A percentile compares a stretch with the other conserved stretches of the same genome.
These are phyloP conservation scores for Toxotes jaculatrix DNA, from an alignment of 2,113 vertebrate genomes.

Conservation along the genomic window DNA sequence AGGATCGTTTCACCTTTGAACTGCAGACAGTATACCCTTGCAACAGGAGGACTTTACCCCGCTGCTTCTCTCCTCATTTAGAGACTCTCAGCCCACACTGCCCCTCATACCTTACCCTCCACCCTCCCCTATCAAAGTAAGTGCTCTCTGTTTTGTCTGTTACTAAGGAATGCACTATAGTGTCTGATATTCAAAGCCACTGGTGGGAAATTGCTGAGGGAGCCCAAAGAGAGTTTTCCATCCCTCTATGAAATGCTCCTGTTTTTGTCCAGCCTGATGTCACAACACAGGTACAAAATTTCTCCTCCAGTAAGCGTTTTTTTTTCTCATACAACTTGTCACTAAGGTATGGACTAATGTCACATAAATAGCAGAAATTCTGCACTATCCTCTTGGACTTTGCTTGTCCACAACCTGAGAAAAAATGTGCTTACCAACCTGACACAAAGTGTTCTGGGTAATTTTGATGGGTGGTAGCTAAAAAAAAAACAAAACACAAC, in stretches of 20 bases:
- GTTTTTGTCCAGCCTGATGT: slow-evolving; percentile 6
- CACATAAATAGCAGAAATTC: slow-evolving; percentile 11
- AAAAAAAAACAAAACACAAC: slow-evolving; percentile 26
- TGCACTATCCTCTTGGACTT: slow-evolving; percentile 17
- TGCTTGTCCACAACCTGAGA: slow-evolving; percentile 45
- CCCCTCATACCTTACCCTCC: slow-evolving; percentile 41
- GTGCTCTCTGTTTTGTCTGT: slow-evolving; percentile 58
- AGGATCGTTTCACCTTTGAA: slow-evolving; percentile 58
- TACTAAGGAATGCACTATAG: slow-evolving; percentile 85
- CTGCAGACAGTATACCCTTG: slow-evolving; percentile 39
- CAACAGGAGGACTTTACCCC: slow-evolving; percentile 46
- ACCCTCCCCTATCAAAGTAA: slow-evolving; percentile 41
- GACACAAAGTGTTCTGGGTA: slow-evolving; percentile 28
- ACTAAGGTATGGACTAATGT: slow-evolving; percentile 11
- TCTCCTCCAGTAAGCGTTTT: slow-evolving; percentile 27
- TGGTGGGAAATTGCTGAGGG: slow-evolving; percentile 34
- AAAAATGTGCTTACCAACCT: slow-evolving; percentile 33
- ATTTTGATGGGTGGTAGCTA: slow-evolving; percentile 20
- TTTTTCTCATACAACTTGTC: slow-evolving; percentile 31
- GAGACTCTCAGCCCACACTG: slow-evolving; percentile 77
- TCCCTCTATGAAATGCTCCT: slow-evolving; percentile 5
- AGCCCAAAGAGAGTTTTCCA: slow-evolving; percentile 22
- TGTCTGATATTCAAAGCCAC: slow-evolving; percentile 34
- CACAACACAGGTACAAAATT: slow-evolving; percentile 28
- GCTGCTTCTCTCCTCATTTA: slow-evolving; percentile 56